Percentiles rank a stretch among this genome's conserved stretches.
Conservation (phyloP, 1,140 invertebrate genomes). For the Heliconius himera region DNA sequence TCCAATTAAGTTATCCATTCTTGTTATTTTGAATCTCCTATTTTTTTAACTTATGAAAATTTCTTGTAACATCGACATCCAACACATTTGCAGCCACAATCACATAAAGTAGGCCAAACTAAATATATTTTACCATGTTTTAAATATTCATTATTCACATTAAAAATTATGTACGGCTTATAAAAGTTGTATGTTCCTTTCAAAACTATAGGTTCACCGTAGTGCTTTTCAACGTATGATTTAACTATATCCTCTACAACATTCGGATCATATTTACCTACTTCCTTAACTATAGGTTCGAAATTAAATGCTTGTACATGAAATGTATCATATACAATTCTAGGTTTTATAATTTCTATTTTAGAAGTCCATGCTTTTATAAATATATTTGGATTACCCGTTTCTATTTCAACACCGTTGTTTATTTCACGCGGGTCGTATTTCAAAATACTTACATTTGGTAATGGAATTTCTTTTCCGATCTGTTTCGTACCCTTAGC, state of each 20-base stretch:
- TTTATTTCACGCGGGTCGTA: background rate
- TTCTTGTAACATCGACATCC: slow-evolving; percentile 25
- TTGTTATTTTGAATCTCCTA: background rate
- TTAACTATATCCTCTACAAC: slow-evolving; percentile 18
- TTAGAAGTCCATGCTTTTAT: slow-evolving; percentile 34
- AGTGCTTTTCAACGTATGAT: slow-evolving; percentile 24
- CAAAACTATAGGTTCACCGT: slow-evolving; percentile 38
- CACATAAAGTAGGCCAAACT: slow-evolving; percentile 39
- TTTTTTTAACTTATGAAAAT: background rate
- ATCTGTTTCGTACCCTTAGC: background rate
- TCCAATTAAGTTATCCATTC: background rate
- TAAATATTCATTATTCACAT: slow-evolving; percentile 17
- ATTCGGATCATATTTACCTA: background rate
- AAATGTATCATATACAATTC: slow-evolving; percentile 27
- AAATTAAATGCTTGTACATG: slow-evolving; percentile 30
- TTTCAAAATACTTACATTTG: background rate
- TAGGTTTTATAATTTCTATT: slow-evolving; percentile 33
- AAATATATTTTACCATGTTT: slow-evolving; percentile 21
- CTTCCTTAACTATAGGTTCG: slow-evolving; percentile 30
- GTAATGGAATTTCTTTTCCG: no score
- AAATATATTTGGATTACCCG: slow-evolving; percentile 33
- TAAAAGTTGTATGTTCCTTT: slow-evolving; percentile 16
- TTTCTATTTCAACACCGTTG: slow-evolving; percentile 19
- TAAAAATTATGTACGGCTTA: slow-evolving; percentile 26
- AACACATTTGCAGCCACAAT: slow-evolving; percentile 29